Evolutionary conservation across 2,113 vertebrate species (phyloP), one percentile per base, ranked within the genome.

Genomic region (Anser cygnoides): DNA sequence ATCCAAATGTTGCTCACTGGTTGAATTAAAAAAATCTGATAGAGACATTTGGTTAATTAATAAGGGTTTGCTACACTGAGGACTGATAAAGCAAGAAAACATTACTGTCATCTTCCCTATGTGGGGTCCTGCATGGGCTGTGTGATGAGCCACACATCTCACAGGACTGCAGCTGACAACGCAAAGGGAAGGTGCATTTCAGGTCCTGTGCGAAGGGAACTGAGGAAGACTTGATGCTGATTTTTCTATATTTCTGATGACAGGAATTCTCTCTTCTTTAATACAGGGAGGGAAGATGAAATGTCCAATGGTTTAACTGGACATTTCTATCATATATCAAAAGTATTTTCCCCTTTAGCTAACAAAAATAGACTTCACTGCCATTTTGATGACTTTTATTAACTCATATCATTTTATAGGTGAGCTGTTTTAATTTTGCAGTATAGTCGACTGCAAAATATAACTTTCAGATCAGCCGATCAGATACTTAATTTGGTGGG

Each of bases 221-320:
- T 75, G 89, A 91, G 61, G 63, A 55, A 74, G 77, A 67, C n/a
- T 29, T 82, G 46, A 49, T 65, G 19, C 21, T 85, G 49, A 1
- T 67, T 96, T 96, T 95, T 87, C 82, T 79, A 46, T 35, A 44
- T 33, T 83, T 91, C 80, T 87, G 37, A 66, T 85, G 62, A 80
- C 31, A 14, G n/a, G 16, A 95, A 70, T 72, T 62, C 23, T 92
- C 62, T 70, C 68, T 66, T 79, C 33, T 72, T 93, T 67, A 67
- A 18, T 7, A 1, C 0, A 83, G 28, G 13, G 39, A 14, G 20
- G 29, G 43, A 89, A 89, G 55, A 94, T 81, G 59, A 81, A 89
- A 90, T 68, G 19, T 68, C 84, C 44, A 35, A 1, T 49, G 11
- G 13, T 81, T 84, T 89, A 82, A 65, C 26, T 29, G 57, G 49